Evolutionary conservation across 1,140 invertebrate genomes (phyloP), one percentile per base, ranked within the genome.

Genomic region (Hyles euphorbiae): DNA sequence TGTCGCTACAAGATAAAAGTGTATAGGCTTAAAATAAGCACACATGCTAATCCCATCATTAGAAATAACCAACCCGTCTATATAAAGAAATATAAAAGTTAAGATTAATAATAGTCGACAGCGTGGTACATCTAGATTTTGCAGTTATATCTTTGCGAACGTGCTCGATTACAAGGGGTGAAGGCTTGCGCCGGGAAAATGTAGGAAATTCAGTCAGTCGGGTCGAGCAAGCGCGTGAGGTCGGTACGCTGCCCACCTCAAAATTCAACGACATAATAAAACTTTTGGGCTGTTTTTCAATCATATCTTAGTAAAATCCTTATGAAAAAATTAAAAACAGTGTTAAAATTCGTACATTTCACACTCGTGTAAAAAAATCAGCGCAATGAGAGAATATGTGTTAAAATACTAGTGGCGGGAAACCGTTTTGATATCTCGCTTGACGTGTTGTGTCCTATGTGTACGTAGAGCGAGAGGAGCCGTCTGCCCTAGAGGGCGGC

Each of bases 391-490:
- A 66, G 62, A 67, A 56, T 57, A 75, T 76, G 79, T 85, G 79
- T 64, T 76, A 69, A 80, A 83, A 83, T 83, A 84, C 69, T 77
- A 86, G 86, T 88, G 86, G 86, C 86, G 86, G 86, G 85, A 87
- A 88, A 88, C 81, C 77, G 82, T 84, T 88, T 78, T 84, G 75
- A 83, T 87, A 87, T 88, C 82, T 85, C 78, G 78, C 77, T 79
- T 88, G 86, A 87, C 85, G 82, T 88, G 86, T 86, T 81, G 86
- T 87, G 81, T 86, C 72, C 77, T 88, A 88, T 88, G 86, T 88
- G 86, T 87, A 82, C 78, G 74, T 87, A 86, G 82, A 87, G 78
- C 72, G 84, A 81, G 82, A 79, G 74, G 70, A 79, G 74, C 82
- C 71, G 83, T 86, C 83, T 87, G 81, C 81, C 80, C 83, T 83